Evolutionary conservation across 1,140 invertebrate species (phyloP).

Genomic region (Drosophila kurseongensis): DNA sequence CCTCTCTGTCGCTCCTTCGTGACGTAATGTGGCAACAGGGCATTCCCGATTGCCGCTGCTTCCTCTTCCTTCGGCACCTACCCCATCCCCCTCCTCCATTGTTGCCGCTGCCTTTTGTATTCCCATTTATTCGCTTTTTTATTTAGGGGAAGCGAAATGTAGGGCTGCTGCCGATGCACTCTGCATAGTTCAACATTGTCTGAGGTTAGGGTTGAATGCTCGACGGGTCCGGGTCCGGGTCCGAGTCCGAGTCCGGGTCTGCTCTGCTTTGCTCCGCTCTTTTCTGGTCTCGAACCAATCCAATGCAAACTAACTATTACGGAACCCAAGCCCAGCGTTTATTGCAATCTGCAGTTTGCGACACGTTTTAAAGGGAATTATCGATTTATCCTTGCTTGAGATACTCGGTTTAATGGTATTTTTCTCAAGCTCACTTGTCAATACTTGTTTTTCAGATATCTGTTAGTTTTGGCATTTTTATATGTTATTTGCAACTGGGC

Average conservation of each 20-base stretch:
- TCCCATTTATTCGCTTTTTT: constrained; percentile 20
- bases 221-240: constrained; percentile 24
- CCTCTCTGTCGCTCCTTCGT: constrained; percentile 19
- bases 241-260: not conserved
- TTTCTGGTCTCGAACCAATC: constrained; percentile 16
- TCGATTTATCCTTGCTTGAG: not conserved
- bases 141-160: constrained; percentile 45
- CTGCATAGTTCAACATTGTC: constrained; percentile 69
- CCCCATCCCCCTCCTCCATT: constrained; percentile 4
- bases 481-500: no score
- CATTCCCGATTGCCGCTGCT: constrained; percentile 44
- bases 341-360: constrained; percentile 14
- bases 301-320: constrained; percentile 13
- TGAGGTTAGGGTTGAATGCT: constrained; percentile 83
- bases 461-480: no score
- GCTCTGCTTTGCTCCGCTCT: constrained; percentile 8
- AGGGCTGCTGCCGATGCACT: constrained; percentile 32
- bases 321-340: constrained; percentile 11
- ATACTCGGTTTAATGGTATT: not conserved
- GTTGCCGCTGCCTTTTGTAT: constrained; percentile 28
- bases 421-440: no score
- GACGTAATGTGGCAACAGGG: constrained; percentile 73
- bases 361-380: constrained; percentile 2
- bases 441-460: no score
- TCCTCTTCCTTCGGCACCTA: constrained; percentile 10